Conservation (phyloP, 2,113 vertebrate genomes). For the Percina caprodes region DNA sequence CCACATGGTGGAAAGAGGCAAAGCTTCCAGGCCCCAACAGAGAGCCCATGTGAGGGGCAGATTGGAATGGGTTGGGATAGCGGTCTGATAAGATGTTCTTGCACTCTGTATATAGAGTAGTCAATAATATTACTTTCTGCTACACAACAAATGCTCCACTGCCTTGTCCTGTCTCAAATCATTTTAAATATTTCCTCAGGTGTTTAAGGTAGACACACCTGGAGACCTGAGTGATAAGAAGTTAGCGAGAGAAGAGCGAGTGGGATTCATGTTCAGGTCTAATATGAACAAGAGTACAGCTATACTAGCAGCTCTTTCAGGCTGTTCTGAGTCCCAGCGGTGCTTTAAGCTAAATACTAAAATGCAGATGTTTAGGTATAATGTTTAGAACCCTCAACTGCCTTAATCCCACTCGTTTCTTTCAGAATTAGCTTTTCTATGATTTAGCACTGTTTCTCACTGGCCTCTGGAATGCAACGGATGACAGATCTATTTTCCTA, state of each 20-base stretch:
- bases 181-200: slow-evolving; percentile 66
- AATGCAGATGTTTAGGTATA: too few species aligned
- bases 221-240: slow-evolving; percentile 31
- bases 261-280: slow-evolving; percentile 20
- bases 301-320: background rate
- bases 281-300: background rate
- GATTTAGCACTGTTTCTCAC: slow-evolving; percentile 82
- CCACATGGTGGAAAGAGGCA: slow-evolving; percentile 70
- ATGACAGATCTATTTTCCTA: slow-evolving; percentile 87
- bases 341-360: background rate
- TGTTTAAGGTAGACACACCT: slow-evolving; percentile 68
- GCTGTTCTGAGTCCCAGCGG: background rate
- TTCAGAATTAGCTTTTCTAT: slow-evolving; percentile 79
- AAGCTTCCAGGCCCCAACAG: slow-evolving; percentile 55
- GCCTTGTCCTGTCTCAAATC: slow-evolving; percentile 41
- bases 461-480: slow-evolving; percentile 77
- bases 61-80: slow-evolving; percentile 45
- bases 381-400: slow-evolving; percentile 30
- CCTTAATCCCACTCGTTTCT: slow-evolving; percentile 57
- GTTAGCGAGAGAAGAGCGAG: slow-evolving; percentile 12
- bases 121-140: slow-evolving; percentile 58
- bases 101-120: slow-evolving; percentile 30
- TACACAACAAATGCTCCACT: slow-evolving; percentile 35
- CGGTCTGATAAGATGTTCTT: slow-evolving; percentile 59
- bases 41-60: slow-evolving; percentile 72